These are phyloP conservation scores for Podarcis raffonei DNA, from an alignment of 2,113 vertebrate species.

Conservation along the genomic window DNA sequence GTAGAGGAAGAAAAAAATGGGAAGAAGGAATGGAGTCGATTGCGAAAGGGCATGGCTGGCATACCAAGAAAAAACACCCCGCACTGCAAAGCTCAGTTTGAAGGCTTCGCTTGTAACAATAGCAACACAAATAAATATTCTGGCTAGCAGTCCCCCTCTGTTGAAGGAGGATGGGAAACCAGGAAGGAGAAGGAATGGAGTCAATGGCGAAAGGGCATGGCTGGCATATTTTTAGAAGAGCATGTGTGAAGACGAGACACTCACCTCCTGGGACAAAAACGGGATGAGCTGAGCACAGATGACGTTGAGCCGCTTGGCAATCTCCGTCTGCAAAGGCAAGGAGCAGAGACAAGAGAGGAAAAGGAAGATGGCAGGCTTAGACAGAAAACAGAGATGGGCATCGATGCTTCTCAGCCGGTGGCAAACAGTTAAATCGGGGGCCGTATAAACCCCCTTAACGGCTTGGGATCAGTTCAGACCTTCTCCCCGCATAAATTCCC, in stretches of 20 bases:
- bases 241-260: constrained; percentile 2
- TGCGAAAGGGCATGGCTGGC: too few relatives aligned
- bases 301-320: constrained; percentile 91
- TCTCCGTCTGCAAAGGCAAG: constrained; percentile 83
- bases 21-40: neutral
- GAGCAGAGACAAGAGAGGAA: neutral
- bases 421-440: neutral
- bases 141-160: too few relatives aligned
- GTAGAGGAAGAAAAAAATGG: too few relatives aligned
- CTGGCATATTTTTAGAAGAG: too few relatives aligned
- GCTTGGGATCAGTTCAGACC: too few relatives aligned
- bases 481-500: neutral
- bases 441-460: too few relatives aligned
- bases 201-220: too few relatives aligned
- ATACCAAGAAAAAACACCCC: too few relatives aligned
- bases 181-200: neutral
- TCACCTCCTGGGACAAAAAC: constrained; percentile 94
- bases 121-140: too few relatives aligned
- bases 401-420: neutral
- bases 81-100: neutral
- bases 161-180: too few relatives aligned
- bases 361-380: neutral
- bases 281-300: constrained; percentile 95
- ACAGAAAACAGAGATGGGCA: neutral
- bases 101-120: neutral